Conservation (phyloP, 2,797 vertebrate species). For the Aeoliscus strigatus region DNA sequence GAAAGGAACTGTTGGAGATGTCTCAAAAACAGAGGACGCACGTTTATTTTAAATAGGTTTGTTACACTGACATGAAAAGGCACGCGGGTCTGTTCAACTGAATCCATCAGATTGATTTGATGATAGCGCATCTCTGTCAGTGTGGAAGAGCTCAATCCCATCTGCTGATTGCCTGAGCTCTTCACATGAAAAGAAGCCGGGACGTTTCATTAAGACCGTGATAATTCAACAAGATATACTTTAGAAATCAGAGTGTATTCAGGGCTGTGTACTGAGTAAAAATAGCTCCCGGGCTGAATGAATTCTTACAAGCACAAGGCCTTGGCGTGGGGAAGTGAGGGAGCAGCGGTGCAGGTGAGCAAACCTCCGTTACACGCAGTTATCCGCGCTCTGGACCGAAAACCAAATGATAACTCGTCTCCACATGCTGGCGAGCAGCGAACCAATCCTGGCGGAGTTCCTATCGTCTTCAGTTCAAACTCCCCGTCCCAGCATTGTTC, state of each 20-base stretch:
- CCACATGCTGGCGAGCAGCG: conserved; percentile 27
- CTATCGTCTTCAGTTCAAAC: neutral
- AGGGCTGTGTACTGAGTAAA: conserved; percentile 49
- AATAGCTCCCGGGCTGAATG: conserved; percentile 48
- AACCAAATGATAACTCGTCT: conserved; percentile 13
- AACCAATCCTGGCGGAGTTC: conserved; percentile 14
- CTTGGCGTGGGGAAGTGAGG: conserved; percentile 38
- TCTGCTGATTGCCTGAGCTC: conserved; percentile 68
- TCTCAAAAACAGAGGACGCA: conserved; percentile 18
- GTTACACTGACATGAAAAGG: conserved; percentile 51
- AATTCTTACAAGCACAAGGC: conserved; percentile 34
- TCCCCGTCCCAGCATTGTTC: conserved; percentile 12
- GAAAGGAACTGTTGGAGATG: conserved; percentile 18
- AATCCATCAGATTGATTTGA: conserved; percentile 66
- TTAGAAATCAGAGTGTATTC: conserved; percentile 66
- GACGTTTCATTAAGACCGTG: conserved; percentile 65
- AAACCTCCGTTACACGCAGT: conserved; percentile 6
- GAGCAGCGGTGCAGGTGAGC: conserved; percentile 14
- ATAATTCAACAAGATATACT: conserved; percentile 70
- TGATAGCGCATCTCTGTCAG: conserved; percentile 62
- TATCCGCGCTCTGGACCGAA: conserved; percentile 13
- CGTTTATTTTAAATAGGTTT: conserved; percentile 28
- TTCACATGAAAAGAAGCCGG: conserved; percentile 65
- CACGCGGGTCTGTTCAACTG: conserved; percentile 52
- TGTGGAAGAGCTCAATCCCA: conserved; percentile 63